These are phyloP conservation scores for Sardina pilchardus DNA, from an alignment of 2,113 vertebrate species.

Conservation along the genomic window DNA sequence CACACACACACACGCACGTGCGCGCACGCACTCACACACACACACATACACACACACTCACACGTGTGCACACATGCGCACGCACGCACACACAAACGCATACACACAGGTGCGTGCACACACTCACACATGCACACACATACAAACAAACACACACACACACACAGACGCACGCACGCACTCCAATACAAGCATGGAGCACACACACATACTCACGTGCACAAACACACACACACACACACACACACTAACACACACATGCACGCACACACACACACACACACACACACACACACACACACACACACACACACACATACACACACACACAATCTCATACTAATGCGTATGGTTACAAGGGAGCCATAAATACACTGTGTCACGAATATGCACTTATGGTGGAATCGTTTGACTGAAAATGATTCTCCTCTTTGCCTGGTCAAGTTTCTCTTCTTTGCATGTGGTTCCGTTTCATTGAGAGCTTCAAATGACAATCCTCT, in stretches of 20 bases:
- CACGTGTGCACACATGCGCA: neutral
- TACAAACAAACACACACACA: neutral
- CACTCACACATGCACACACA: neutral
- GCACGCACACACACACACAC: neutral
- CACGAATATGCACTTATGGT: neutral
- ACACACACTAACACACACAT: neutral
- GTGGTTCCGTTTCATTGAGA: neutral
- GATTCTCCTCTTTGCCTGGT: neutral
- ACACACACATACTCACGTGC: no score
- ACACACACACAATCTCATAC: neutral
- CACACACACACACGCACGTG: neutral
- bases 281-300: neutral
- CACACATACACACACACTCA: neutral
- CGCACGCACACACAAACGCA: neutral
- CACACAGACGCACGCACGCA: neutral
- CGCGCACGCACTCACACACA: neutral
- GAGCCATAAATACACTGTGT: neutral
- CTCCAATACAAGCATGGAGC: no score
- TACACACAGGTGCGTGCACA: neutral
- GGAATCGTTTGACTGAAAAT: neutral
- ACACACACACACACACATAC: neutral
- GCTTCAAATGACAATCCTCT: neutral
- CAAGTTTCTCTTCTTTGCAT: neutral
- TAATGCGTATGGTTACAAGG: neutral
- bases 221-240: neutral